Conservation (phyloP, 1,140 invertebrate species). For the Pseudomyrmex concolor region DNA sequence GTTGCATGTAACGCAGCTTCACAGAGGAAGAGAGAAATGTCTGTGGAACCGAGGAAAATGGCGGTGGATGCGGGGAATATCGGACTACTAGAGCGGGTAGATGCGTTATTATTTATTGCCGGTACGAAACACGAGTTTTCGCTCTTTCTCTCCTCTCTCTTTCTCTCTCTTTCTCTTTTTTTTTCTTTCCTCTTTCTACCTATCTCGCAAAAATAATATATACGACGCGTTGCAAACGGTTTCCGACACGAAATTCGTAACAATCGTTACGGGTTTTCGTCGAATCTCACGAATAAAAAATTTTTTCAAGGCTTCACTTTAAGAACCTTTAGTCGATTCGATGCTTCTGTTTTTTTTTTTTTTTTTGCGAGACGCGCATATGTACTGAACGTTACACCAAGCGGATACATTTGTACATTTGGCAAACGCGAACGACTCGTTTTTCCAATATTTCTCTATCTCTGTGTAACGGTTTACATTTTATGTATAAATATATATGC, state of each 20-base stretch:
- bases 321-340: slow-evolving; percentile 34
- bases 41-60: slow-evolving; percentile 47
- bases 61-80: slow-evolving; percentile 43
- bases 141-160: background rate
- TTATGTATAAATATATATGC: no score
- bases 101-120: slow-evolving; percentile 69
- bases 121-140: slow-evolving; percentile 17
- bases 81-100: slow-evolving; percentile 45
- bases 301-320: slow-evolving; percentile 31
- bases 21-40: slow-evolving; percentile 44
- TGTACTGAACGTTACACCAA: background rate
- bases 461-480: no score
- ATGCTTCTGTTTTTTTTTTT: slow-evolving; percentile 26
- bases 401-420: slow-evolving; percentile 10
- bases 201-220: slow-evolving; percentile 26
- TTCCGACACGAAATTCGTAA: slow-evolving; percentile 30
- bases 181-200: background rate
- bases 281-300: slow-evolving; percentile 1
- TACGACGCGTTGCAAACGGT: background rate
- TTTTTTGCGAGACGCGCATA: background rate
- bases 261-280: slow-evolving; percentile 22
- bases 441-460: no score
- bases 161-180: background rate
- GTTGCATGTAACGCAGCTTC: slow-evolving; percentile 53
- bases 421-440: background rate